Conservation (phyloP, 2,797 vertebrate species). For the Fratercula arctica region DNA sequence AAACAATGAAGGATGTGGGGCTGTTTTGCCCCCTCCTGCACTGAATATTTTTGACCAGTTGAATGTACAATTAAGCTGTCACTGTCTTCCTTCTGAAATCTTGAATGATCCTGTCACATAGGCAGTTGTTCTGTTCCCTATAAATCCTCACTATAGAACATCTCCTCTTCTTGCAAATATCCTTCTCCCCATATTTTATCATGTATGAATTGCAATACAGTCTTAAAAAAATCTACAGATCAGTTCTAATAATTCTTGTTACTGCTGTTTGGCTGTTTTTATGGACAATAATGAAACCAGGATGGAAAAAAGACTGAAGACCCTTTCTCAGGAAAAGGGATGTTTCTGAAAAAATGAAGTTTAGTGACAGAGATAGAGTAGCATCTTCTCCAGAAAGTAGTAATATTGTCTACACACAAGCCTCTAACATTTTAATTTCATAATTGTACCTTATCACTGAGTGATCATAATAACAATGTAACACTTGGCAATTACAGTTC, state of each 20-base stretch:
- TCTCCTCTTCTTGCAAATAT: neutral
- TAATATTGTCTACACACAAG: neutral
- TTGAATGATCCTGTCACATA: neutral
- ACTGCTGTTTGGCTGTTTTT: neutral
- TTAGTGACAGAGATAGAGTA: neutral
- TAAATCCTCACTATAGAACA: neutral
- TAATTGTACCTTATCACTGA: neutral
- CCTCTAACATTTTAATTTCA: neutral
- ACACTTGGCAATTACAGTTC: neutral
- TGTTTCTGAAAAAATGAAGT: neutral
- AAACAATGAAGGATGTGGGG: neutral
- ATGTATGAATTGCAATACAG: neutral
- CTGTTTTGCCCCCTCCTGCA: neutral
- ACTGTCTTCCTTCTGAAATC: neutral
- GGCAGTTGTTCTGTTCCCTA: neutral
- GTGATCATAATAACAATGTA: neutral
- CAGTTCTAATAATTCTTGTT: neutral
- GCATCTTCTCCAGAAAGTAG: neutral
- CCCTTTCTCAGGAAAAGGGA: neutral
- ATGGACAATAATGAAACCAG: neutral
- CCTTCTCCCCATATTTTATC: neutral
- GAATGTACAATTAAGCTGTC: neutral
- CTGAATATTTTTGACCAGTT: neutral
- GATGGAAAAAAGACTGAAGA: neutral
- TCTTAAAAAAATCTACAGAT: neutral